These are phyloP conservation scores for Diadophis punctatus DNA, from an alignment of 2,113 vertebrate species.

Conservation along the genomic window DNA sequence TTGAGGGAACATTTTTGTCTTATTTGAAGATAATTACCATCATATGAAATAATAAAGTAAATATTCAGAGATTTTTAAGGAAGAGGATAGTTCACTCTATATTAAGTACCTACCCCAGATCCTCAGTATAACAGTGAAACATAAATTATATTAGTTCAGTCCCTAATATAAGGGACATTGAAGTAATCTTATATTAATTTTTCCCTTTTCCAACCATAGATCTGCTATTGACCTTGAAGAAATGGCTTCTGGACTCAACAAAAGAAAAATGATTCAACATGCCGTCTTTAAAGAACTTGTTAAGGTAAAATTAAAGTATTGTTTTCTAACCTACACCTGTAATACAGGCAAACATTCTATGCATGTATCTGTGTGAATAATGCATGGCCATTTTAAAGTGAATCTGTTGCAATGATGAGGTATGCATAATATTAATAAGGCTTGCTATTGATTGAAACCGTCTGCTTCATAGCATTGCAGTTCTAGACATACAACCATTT, in stretches of 20 bases:
- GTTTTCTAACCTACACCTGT: background rate
- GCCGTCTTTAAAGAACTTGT: constrained; percentile 98
- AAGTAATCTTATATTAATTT: background rate
- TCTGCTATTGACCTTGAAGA: constrained; percentile 98
- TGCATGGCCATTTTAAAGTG: background rate
- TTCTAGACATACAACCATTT: too few species aligned
- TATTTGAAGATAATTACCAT: background rate
- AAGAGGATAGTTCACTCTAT: background rate
- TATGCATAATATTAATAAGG: background rate
- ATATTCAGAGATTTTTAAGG: background rate
- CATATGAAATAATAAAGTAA: background rate
- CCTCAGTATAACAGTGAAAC: background rate
- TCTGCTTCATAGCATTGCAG: background rate
- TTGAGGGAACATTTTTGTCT: background rate
- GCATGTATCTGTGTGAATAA: background rate
- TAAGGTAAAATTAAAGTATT: constrained; percentile 76
- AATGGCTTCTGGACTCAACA: constrained; percentile 98
- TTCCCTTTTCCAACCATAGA: constrained; percentile 64
- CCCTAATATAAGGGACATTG: too few species aligned
- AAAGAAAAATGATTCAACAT: constrained; percentile 99
- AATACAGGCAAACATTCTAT: background rate
- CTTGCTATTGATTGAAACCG: background rate
- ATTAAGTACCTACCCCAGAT: background rate
- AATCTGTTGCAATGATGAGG: background rate
- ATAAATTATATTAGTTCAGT: background rate